Base-by-base conservation (phyloP, 2,113 vertebrate species). In the Leptosomus discolor region DNA sequence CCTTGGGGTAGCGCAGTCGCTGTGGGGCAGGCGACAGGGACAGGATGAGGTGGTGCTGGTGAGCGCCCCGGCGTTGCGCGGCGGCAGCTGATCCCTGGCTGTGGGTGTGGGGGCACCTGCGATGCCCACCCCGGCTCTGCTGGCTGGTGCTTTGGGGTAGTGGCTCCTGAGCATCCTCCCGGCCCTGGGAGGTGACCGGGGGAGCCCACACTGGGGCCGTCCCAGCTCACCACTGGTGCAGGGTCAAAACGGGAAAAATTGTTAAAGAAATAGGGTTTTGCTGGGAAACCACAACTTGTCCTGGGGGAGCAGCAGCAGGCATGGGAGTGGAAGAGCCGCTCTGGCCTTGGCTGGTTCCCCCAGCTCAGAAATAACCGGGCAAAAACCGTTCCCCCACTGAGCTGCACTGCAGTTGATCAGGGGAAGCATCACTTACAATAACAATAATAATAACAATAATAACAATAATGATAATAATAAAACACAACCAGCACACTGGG, bases 1-100 rank as follows among this genome's bases (percentile, higher is more conserved):
- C 61, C 41, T 7, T 0, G 4, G 41, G 46, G 50, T 4, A 8
- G 27, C 7, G 1, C 7, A 3, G 12, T 5, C 1, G 3, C 16
- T 16, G 63, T 8, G 3, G 63, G 7, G 22, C 12, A 8, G 39
- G 57, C 37, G 6, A 24, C 26, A 4, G 24, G 57, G 57, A 12
- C 69, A 4, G 2, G 29, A 8, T 15, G 56, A 56, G 19, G 58
- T 1, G 12, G 67, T 3, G 48, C 0, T 8, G 56, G 36, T 5
- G 14, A 8, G n/a, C 4, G n/a, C 22, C 43, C 11, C 3, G 2
- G 36, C 8, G 36, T 8, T 12, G 36, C 36, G 6, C 2, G 12
- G 23, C 13, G 76, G n/a, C n/a, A 21, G 43, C 65, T 11, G 29
- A 41, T 32, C 20, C 22, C 57, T 4, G 14, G 57, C 16, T 6